Percentiles rank a stretch among this genome's conserved stretches.
Conservation (phyloP, 2,113 vertebrate species). For the Sceloporus undulatus region DNA sequence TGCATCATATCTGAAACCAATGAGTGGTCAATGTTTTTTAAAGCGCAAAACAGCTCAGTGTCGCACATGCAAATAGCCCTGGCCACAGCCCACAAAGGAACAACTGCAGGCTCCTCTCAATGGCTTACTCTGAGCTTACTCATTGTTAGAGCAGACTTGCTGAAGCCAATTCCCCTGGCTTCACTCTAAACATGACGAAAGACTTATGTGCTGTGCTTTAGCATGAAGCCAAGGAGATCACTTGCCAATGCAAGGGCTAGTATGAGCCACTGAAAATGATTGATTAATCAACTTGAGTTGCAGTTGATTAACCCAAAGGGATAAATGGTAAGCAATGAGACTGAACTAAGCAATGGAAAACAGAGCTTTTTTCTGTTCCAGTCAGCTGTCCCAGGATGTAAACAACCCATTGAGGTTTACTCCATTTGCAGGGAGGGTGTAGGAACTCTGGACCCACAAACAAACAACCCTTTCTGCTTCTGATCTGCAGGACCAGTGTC, state of each 20-base stretch:
- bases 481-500: background rate
- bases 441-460: background rate
- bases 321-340: background rate
- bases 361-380: slow-evolving; percentile 29
- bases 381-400: slow-evolving; percentile 58
- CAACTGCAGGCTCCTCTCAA: no score
- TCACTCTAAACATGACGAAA: background rate
- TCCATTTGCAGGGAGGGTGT: background rate
- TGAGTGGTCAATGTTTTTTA: no score
- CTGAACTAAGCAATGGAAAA: background rate
- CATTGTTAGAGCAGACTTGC: no score
- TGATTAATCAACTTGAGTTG: background rate
- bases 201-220: background rate
- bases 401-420: slow-evolving; percentile 58
- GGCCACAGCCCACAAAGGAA: no score
- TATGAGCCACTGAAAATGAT: background rate
- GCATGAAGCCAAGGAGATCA: background rate
- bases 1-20: no score
- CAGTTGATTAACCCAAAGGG: background rate
- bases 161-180: background rate
- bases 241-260: background rate
- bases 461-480: slow-evolving; percentile 21
- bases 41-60: no score
- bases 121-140: no score
- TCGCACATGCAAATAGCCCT: no score